Evolutionary conservation across 2,888 invertebrate genomes (phyloP).

Genomic region (Celastrina argiolus): DNA sequence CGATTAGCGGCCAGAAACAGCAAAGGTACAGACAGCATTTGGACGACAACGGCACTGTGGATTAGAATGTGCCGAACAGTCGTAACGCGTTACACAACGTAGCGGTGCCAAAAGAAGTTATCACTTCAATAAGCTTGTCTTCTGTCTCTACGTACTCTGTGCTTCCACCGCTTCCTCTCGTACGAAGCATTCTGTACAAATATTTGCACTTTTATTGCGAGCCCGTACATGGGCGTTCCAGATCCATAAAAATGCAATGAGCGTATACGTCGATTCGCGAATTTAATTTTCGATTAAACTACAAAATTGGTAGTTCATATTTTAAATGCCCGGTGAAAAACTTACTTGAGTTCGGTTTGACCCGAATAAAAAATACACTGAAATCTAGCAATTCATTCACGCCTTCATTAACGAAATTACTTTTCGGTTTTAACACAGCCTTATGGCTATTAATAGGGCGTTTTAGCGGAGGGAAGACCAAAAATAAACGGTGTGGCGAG

Average conservation of each 20-base stretch:
- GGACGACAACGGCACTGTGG: too few species aligned
- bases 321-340: too few species aligned
- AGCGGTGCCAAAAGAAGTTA: too few species aligned
- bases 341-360: too few species aligned
- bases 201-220: background rate
- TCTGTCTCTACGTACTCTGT: background rate
- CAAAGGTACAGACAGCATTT: too few species aligned
- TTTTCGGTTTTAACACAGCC: background rate
- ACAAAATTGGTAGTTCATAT: background rate
- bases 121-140: background rate
- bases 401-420: too few species aligned
- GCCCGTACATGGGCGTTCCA: background rate
- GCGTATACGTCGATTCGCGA: background rate
- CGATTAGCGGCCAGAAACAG: too few species aligned
- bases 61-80: too few species aligned
- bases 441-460: background rate
- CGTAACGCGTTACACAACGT: too few species aligned
- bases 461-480: too few species aligned
- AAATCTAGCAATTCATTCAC: background rate
- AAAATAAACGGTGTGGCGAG: too few species aligned
- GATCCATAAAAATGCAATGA: slow-evolving; percentile 11
- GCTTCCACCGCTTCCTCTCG: background rate
- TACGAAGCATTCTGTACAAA: background rate
- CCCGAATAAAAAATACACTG: too few species aligned
- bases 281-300: background rate